Percentiles rank a stretch among this genome's conserved stretches.
These are phyloP conservation scores for Hapalemur alaotrensis DNA, from an alignment of 2,797 vertebrate genomes.

Conservation along the genomic window DNA sequence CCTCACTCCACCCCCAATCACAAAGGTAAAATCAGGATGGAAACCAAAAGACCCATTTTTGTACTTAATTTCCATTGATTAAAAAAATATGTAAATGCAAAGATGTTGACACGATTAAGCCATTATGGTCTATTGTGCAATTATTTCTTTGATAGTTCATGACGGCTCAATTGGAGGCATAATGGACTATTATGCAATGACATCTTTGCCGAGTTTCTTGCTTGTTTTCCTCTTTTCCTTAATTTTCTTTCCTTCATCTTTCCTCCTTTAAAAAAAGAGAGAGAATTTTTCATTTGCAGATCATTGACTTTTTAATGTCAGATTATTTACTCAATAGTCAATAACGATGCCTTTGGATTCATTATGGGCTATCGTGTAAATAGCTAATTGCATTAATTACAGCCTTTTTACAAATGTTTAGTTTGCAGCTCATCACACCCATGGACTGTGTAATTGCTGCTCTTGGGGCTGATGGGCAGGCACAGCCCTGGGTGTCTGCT, in stretches of 20 bases:
- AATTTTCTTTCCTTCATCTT: conserved; percentile 55
- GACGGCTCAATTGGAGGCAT: conserved; percentile 52
- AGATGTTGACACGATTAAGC: conserved; percentile 82
- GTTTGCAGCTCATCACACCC: conserved; percentile 74
- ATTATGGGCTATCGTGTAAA: conserved; percentile 75
- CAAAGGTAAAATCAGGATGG: conserved; percentile 3
- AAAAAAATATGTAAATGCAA: conserved; percentile 87
- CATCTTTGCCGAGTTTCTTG: conserved; percentile 29
- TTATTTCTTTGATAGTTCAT: conserved; percentile 66
- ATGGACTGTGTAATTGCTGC: conserved; percentile 63
- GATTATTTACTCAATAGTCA: conserved; percentile 80
- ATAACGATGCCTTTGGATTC: conserved; percentile 79
- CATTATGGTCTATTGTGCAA: conserved; percentile 50
- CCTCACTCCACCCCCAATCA: not conserved
- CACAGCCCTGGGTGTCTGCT: conserved; percentile 38
- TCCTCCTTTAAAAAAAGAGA: conserved; percentile 29
- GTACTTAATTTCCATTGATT: conserved; percentile 71
- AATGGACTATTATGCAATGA: conserved; percentile 58
- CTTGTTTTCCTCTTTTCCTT: conserved; percentile 58
- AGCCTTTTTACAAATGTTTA: conserved; percentile 80
- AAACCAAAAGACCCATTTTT: conserved; percentile 74
- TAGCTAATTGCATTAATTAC: conserved; percentile 80
- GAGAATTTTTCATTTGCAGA: conserved; percentile 77
- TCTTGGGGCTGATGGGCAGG: conserved; percentile 36
- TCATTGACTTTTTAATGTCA: conserved; percentile 79